Conservation (phyloP, 2,113 vertebrate genomes). For the Tonatia bakeri region DNA sequence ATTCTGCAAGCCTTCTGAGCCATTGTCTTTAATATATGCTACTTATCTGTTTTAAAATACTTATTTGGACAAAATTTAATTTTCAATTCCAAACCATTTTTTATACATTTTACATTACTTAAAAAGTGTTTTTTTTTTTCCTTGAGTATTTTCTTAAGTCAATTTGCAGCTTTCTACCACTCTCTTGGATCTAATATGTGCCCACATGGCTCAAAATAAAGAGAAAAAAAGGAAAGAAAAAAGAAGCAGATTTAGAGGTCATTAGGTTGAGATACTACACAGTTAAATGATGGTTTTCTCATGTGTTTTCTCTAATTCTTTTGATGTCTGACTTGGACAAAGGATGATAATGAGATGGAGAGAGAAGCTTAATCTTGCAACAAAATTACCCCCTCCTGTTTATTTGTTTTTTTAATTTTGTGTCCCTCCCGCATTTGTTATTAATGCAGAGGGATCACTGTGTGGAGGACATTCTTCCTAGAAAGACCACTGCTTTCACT, state of each 20-base stretch:
- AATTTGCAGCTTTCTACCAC: not conserved
- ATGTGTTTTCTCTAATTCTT: not conserved
- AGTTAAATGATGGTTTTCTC: not conserved
- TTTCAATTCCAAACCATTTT: not conserved
- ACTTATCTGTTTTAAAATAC: constrained; percentile 17
- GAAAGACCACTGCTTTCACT: not conserved
- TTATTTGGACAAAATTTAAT: not conserved
- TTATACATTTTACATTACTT: not conserved
- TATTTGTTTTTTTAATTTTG: not conserved
- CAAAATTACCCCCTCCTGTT: not conserved
- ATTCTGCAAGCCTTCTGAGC: not conserved
- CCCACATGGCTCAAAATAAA: not conserved
- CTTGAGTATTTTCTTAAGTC: not conserved
- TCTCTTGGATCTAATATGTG: not conserved
- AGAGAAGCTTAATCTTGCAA: not conserved
- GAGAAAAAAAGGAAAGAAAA: not conserved
- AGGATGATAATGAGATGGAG: not conserved
- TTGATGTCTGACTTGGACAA: not conserved
- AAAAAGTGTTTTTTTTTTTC: not conserved
- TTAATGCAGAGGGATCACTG: not conserved
- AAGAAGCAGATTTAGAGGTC: not conserved
- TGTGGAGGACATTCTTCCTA: not conserved
- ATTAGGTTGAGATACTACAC: not conserved
- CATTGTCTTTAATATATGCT: not conserved
- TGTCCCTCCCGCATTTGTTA: not conserved